Percentiles rank a stretch among this genome's conserved stretches.
These are phyloP conservation scores for Sparidentex hasta DNA, from an alignment of 2,797 vertebrate species.

Conservation along the genomic window DNA sequence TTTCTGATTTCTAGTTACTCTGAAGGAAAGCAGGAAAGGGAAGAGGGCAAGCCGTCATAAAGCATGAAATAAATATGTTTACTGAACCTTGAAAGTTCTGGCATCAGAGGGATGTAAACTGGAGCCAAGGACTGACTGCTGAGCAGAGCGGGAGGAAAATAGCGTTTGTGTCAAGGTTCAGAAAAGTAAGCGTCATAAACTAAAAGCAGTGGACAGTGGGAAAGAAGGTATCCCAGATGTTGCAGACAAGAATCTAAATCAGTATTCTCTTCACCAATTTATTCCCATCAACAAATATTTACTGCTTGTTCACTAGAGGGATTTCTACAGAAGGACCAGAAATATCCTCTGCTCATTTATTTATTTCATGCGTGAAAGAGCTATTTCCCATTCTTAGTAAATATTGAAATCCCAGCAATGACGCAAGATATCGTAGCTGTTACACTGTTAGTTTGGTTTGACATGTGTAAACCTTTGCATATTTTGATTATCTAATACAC, in stretches of 20 bases:
- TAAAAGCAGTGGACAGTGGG: slow-evolving; percentile 1
- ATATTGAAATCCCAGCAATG: neutral
- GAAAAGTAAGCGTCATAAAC: slow-evolving; percentile 16
- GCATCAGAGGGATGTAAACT: slow-evolving; percentile 37
- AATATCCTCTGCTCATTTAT: neutral
- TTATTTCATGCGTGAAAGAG: neutral
- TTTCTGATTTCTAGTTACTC: slow-evolving; percentile 45
- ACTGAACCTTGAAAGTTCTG: slow-evolving; percentile 62
- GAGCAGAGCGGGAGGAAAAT: neutral
- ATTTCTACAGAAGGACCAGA: neutral
- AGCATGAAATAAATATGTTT: slow-evolving; percentile 56
- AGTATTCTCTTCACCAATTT: slow-evolving; percentile 16
- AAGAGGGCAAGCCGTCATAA: slow-evolving; percentile 42
- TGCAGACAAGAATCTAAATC: slow-evolving; percentile 25
- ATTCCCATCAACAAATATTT: slow-evolving; percentile 31
- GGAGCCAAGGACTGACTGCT: slow-evolving; percentile 40
- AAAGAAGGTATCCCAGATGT: neutral
- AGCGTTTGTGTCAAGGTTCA: slow-evolving; percentile 24
- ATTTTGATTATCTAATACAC: too few relatives aligned
- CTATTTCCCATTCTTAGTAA: neutral
- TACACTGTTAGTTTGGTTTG: neutral
- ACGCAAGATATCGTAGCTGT: neutral
- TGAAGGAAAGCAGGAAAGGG: slow-evolving; percentile 26
- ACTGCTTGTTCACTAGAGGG: slow-evolving; percentile 2
- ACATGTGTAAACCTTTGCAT: too few relatives aligned